phyloP scores from a whole-genome alignment of 2,797 vertebrate genomes.

The Arctocebus calabarensis region DNA sequence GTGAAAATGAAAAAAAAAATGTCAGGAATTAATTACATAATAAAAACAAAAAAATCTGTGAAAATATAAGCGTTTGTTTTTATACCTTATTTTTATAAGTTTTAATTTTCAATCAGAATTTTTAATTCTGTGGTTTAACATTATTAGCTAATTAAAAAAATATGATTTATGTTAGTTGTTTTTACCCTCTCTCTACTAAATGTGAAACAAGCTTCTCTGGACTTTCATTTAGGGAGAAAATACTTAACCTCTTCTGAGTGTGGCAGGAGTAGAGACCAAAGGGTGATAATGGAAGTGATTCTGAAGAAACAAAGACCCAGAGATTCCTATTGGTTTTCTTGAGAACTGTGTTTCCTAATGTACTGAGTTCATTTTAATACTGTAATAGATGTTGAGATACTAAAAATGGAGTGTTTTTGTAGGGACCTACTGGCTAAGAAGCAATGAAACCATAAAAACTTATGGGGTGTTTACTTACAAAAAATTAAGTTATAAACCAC shows the following conservation, averaged over 20 bases:
- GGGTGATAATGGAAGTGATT: not conserved
- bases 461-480: not conserved
- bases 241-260: not conserved
- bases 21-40: not conserved
- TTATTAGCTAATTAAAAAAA: not conserved
- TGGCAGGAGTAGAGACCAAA: not conserved
- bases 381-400: not conserved
- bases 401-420: not conserved
- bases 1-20: not conserved
- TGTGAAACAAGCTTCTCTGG: not conserved
- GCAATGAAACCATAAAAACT: not conserved
- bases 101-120: constrained; percentile 30
- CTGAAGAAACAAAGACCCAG: not conserved
- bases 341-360: not conserved
- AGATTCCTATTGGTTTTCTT: not conserved
- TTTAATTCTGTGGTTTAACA: constrained; percentile 21
- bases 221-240: not conserved
- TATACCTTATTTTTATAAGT: not conserved
- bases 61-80: not conserved
- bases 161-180: constrained; percentile 9
- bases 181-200: not conserved
- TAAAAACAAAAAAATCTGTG: not conserved
- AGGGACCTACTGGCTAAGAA: not conserved
- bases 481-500: constrained; percentile 51
- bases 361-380: not conserved